Conservation (phyloP, 2,113 vertebrate species). For the Xiphias gladius region DNA sequence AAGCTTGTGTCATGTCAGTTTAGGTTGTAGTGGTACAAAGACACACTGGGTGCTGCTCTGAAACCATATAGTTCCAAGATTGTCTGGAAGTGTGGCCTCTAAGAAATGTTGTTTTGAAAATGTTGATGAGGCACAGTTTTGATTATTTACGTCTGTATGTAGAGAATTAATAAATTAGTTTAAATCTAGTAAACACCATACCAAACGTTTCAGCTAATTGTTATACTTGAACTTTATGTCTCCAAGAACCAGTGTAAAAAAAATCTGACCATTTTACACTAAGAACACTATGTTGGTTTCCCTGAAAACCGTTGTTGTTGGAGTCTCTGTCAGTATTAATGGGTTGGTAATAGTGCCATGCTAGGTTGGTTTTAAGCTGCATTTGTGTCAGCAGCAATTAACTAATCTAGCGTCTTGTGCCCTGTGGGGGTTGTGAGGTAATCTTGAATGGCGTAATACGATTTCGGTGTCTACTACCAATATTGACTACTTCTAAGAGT, state of each 20-base stretch:
- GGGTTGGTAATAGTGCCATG: constrained; percentile 20
- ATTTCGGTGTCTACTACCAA: constrained; percentile 77
- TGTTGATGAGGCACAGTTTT: not conserved
- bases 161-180: not conserved
- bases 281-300: not conserved
- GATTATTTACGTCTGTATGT: not conserved
- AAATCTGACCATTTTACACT: not conserved
- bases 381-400: constrained; percentile 79
- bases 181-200: not conserved
- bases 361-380: constrained; percentile 72
- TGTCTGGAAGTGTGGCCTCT: not conserved
- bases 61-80: not conserved
- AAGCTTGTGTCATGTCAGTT: not conserved
- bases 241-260: not conserved
- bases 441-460: constrained; percentile 82
- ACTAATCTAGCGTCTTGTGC: constrained; percentile 75
- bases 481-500: constrained; percentile 55
- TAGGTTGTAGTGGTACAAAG: not conserved
- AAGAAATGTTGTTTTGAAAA: not conserved
- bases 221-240: not conserved
- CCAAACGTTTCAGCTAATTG: not conserved
- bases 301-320: constrained; percentile 4
- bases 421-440: constrained; percentile 73
- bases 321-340: constrained; percentile 29
- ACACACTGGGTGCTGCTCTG: not conserved